phyloP scores from a whole-genome alignment of 2,797 vertebrate species.

The Halcyon smyrnensis region DNA sequence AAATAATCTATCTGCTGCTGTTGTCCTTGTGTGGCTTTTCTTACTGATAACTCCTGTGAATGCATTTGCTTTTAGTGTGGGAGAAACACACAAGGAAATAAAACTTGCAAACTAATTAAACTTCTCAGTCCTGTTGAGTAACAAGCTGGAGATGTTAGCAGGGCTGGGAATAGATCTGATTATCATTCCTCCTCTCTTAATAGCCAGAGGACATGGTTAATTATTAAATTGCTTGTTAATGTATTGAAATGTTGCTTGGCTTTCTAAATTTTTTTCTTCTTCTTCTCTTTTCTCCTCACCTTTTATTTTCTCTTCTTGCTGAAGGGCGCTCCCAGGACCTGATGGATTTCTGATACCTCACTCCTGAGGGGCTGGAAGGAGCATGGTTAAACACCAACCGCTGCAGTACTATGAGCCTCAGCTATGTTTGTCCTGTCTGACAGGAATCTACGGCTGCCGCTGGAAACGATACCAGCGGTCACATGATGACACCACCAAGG shows the following conservation, averaged over 20 bases:
- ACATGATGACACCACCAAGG: slow-evolving; percentile 95
- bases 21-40: not conserved
- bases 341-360: slow-evolving; percentile 86
- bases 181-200: not conserved
- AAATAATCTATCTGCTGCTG: not conserved
- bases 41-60: not conserved
- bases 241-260: not conserved
- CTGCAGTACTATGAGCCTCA: slow-evolving; percentile 99
- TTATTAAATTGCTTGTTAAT: slow-evolving; percentile 17
- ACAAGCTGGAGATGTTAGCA: not conserved
- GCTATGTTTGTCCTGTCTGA: slow-evolving; percentile 95
- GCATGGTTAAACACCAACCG: slow-evolving; percentile 99
- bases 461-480: slow-evolving; percentile 99
- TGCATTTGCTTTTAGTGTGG: not conserved
- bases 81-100: not conserved
- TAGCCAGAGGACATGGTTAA: slow-evolving; percentile 13
- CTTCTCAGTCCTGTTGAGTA: not conserved
- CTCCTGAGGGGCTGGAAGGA: slow-evolving; percentile 83
- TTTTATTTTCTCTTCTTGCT: not conserved
- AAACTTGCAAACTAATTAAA: slow-evolving; percentile 24
- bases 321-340: slow-evolving; percentile 76
- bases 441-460: slow-evolving; percentile 97
- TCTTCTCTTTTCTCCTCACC: not conserved
- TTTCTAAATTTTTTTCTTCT: not conserved
- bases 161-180: not conserved